Evolutionary conservation across 2,888 invertebrate genomes (phyloP), one percentile per base, ranked within the genome.

Genomic region (Microplitis deprimator): DNA sequence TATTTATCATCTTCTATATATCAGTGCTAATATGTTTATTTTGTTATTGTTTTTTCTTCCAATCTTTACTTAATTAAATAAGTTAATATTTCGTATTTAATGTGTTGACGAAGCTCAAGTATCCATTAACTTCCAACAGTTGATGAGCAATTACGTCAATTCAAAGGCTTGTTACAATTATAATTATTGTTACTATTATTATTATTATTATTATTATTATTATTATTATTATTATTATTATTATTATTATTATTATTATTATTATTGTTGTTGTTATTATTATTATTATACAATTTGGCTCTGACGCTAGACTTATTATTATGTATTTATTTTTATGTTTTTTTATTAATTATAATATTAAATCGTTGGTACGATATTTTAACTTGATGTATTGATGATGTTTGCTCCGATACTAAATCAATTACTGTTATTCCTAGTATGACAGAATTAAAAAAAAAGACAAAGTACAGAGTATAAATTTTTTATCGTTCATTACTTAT

Each of bases 201-300:
- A 65, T 69, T 10, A 8, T 40, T 68, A 75, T 7, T 64, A 39
- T 17, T 41, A 17, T 59, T 60, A 64, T 59, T 20, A 29, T 64
- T 17, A 50, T 8, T 60, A 65, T 59, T 59, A 50, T 62, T 77
- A 65, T 65, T 65, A 17, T 17, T 65, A 61, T 17, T 6, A 17
- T 61, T 62, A n/a, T 50, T 50, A 50, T 50, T 7, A 10, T 10
- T 50, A 10, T 50, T 50, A 7, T 10, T 50, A 20, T 20, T 20
- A 1, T 20, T 20, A 1, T 20, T 20, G 1, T 20, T 20, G 20
- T 20, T 20, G 20, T 20, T 20, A 1, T 20, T 20, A 1, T 20
- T 20, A 20, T 50, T 50, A 50, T 13, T 50, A 50, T 50, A 29
- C 68, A 77, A 73, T 80, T 79, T 79, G 75, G 80, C 79, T 79